Base-by-base conservation (phyloP, 2,113 vertebrate species). In the Lasiurus borealis region DNA sequence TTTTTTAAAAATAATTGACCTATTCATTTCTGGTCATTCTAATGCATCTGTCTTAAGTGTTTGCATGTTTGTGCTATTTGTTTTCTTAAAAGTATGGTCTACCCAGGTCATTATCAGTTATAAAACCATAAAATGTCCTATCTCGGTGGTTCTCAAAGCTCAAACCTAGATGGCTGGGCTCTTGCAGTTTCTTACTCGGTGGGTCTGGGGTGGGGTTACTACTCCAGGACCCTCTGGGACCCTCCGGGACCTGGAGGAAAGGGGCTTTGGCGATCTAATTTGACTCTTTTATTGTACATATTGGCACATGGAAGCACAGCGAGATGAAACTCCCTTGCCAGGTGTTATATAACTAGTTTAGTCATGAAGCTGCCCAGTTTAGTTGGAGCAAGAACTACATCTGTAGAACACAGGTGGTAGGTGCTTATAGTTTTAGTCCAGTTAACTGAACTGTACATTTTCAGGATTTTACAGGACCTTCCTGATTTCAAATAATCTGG, bases 81-180 rank as follows among this genome's bases (percentile, higher is more conserved):
- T 95, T 93, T 91, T 83, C 80, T 36, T 91, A 31, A 92, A 85
- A 77, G 40, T 29, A 27, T 88, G 50, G 44, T 75, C 82, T 71
- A 62, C 16, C 6, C 13, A 46, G 64, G 44, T 90, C 78, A n/a
- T 85, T 90, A 85, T 48, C 78, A 69, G 29, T 92, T 91, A 80
- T 34, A 66, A 68, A 72, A 86, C 40, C 48, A 69, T 75, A 75
- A 18, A 50, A 66, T 40, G 18, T 93, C 52, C 78, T 19, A 1
- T n/a, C 16, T 66, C 23, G 21, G 27, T 52, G 50, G 27, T 52
- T 69, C 66, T 91, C n/a, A 52, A 50, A 52, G 6, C 48, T 15
- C 12, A 84, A 57, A 66, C 8, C 25, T 44, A 66, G 57, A 54
- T n/a, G 54, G 34, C 59, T 82, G 54, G 36, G 46, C 8, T 84